phyloP scores from a whole-genome alignment of 35 echinoderm and acorn worm genomes.

The Amphiura filiformis region DNA sequence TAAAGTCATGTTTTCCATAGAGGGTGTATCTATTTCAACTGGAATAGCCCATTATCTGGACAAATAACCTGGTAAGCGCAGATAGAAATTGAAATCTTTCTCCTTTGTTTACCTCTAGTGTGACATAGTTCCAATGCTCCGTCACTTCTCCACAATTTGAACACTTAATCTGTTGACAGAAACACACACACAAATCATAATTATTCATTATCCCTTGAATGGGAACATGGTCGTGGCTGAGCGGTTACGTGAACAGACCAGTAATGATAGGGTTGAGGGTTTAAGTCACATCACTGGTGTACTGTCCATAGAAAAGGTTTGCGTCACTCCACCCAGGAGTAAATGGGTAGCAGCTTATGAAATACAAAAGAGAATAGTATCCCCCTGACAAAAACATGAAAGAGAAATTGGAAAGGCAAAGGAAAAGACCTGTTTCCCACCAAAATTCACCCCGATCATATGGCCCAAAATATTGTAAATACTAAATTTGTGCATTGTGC shows the following conservation, averaged over 20 bases:
- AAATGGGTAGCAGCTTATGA: neutral
- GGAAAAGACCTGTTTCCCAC: no score
- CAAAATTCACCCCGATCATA: no score
- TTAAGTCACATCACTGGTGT: neutral
- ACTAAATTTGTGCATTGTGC: neutral
- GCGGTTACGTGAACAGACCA: neutral
- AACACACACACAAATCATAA: neutral
- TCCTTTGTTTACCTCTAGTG: conserved; percentile 27
- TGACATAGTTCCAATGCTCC: conserved; percentile 45
- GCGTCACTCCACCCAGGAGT: no score
- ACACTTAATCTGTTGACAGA: conserved; percentile 23
- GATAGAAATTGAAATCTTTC: conserved; percentile 3
- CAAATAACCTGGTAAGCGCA: no score
- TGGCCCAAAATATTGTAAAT: neutral
- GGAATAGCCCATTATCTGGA: no score
- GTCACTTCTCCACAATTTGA: conserved; percentile 31
- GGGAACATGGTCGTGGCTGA: no score
- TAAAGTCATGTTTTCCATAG: no score
- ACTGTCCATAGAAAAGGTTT: neutral
- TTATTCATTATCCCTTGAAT: neutral
- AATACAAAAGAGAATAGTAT: neutral
- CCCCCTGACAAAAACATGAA: no score
- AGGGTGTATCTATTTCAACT: no score
- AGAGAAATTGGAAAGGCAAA: no score
- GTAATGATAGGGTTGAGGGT: neutral